Conservation (phyloP, 2,888 invertebrate species). For the Lumbricus terrestris region DNA sequence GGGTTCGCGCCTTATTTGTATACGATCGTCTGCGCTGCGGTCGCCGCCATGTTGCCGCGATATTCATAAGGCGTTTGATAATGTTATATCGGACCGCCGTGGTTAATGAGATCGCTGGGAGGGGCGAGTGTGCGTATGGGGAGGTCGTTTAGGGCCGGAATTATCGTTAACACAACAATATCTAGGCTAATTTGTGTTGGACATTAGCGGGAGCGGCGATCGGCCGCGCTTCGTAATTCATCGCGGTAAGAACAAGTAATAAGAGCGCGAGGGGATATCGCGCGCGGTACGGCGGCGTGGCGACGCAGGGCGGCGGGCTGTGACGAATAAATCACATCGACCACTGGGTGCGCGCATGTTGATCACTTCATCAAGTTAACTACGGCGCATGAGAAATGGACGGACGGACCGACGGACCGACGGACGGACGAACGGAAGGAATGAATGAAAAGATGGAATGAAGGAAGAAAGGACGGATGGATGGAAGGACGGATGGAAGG, state of each 20-base stretch:
- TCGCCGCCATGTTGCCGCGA: not conserved
- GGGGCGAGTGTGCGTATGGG: not conserved
- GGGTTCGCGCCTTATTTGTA: not conserved
- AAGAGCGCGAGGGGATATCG: not conserved
- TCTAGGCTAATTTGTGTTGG: slow-evolving; percentile 3
- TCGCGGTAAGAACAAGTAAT: not conserved
- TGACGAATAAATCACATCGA: not conserved
- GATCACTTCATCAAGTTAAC: slow-evolving; percentile 3
- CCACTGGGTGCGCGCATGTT: not conserved
- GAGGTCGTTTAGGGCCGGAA: not conserved
- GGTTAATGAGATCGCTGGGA: not conserved
- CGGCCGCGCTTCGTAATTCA: not conserved
- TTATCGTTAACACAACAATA: slow-evolving; percentile 3
- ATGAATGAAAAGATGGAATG: not conserved
- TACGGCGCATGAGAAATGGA: not conserved
- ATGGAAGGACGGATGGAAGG: too few relatives aligned
- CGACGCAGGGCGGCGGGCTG: not conserved
- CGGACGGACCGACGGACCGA: not conserved
- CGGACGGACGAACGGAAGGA: too few relatives aligned
- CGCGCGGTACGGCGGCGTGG: not conserved
- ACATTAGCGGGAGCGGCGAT: not conserved
- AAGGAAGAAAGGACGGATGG: not conserved
- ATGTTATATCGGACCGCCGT: not conserved
- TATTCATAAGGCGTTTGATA: not conserved
- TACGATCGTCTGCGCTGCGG: not conserved